Evolutionary conservation across 2,113 vertebrate species (phyloP).

Genomic region (Shinisaurus crocodilurus): DNA sequence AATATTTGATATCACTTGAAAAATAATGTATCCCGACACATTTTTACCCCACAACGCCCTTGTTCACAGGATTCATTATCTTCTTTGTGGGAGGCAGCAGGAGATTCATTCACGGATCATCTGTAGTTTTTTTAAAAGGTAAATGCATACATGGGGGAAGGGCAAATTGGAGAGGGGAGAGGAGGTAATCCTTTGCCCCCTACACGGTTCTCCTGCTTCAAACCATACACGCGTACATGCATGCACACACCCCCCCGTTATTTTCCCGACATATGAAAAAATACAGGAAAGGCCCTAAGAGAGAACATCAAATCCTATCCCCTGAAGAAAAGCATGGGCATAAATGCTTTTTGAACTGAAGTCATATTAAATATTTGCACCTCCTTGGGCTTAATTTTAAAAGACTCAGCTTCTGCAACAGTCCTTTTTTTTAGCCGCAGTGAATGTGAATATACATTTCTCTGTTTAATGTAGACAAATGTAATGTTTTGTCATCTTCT

Average conservation of each 20-base stretch:
- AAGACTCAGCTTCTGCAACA: not conserved
- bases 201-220: too few relatives aligned
- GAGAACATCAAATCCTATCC: not conserved
- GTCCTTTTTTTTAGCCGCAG: too few relatives aligned
- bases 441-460: not conserved
- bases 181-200: too few relatives aligned
- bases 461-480: not conserved
- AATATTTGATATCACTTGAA: not conserved
- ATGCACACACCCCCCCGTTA: not conserved
- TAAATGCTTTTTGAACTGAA: not conserved
- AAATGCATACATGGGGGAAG: not conserved
- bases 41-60: not conserved
- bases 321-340: not conserved
- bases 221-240: not conserved
- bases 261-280: not conserved
- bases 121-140: too few relatives aligned
- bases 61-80: not conserved
- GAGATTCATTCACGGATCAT: not conserved
- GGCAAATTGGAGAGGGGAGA: not conserved
- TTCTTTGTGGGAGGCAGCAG: not conserved
- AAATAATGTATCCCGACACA: not conserved
- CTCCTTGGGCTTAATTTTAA: not conserved
- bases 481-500: not conserved
- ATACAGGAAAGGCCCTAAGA: not conserved
- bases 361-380: not conserved